Base-by-base conservation (phyloP, 2,113 vertebrate genomes). In the Lota lota region DNA sequence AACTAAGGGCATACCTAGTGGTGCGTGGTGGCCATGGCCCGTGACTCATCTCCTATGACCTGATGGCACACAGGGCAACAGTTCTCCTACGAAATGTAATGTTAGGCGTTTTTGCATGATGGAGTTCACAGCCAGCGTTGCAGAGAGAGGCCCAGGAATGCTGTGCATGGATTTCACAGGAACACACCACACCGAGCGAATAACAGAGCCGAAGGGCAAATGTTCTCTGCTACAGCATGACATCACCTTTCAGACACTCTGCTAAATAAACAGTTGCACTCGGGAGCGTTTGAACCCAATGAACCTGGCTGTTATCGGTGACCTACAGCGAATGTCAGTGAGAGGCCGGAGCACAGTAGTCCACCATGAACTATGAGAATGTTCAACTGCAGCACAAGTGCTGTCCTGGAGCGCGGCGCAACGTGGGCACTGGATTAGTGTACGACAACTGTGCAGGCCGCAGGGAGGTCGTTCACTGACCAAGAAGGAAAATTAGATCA, bases 181-280 rank as follows among this genome's bases (percentile, higher is more conserved):
- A n/a, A 17, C 54, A 54, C 12, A 56, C 18, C 22, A 2, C 33
- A 68, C 64, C 0, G 11, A 28, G 18, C 73, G 61, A 65, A 28
- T 61, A 59, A 67, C 36, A 15, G 53, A 65, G 61, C 51, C 68
- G 51, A 15, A 20, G 18, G 12, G 12, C 19, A 62, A 64, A 16
- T 68, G 77, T 58, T 70, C 70, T 20, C 65, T 51, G 67, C 61
- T 77, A 24, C 69, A 22, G 71, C 3, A 68, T 86, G 75, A 80
- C 82, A 69, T 85, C 82, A 82, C 63, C 78, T 67, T 77, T 78
- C 66, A 75, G 79, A 79, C 86, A 75, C 76, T 80, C 68, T 69
- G 72, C 79, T 68, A 81, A 18, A 18, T 14, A 56, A 83, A 80
- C 83, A 75, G 59, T 80, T 60, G 51, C 59, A 57, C 36, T 47